These are phyloP conservation scores for Melanostoma mellinum DNA, from an alignment of 2,888 invertebrate genomes.

Conservation along the genomic window DNA sequence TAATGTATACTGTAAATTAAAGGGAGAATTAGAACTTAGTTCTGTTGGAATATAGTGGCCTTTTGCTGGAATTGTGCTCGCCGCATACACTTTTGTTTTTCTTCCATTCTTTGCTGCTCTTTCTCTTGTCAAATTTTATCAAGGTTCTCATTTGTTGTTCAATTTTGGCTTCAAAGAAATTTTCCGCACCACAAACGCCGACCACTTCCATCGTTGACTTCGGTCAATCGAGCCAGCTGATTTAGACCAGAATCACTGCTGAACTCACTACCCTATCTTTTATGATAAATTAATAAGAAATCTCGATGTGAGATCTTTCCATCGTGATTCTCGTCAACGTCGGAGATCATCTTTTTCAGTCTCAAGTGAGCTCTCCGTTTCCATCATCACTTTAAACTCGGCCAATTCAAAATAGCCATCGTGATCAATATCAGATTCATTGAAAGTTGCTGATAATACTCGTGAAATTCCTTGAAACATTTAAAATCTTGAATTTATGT, in stretches of 20 bases:
- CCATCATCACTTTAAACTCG: constrained; percentile 98
- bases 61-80: constrained; percentile 94
- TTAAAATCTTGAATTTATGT: constrained; percentile 90
- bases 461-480: constrained; percentile 97
- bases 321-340: constrained; percentile 93
- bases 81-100: constrained; percentile 91
- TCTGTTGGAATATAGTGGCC: constrained; percentile 90
- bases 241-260: constrained; percentile 93
- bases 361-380: constrained; percentile 96
- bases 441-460: constrained; percentile 97
- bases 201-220: constrained; percentile 96
- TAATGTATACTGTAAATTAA: no score
- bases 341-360: constrained; percentile 96
- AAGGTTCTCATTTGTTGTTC: constrained; percentile 92
- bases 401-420: constrained; percentile 94
- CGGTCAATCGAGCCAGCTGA: constrained; percentile 92
- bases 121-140: constrained; percentile 96
- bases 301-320: constrained; percentile 95
- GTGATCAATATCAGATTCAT: constrained; percentile 94
- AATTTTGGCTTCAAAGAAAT: constrained; percentile 98
- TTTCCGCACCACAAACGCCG: constrained; percentile 96
- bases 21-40: no score
- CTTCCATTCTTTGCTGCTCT: constrained; percentile 91
- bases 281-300: constrained; percentile 90
- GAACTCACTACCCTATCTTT: constrained; percentile 95